Percentiles rank a stretch among this genome's conserved stretches.
Conservation (phyloP, 2,113 vertebrate genomes). For the Nerophis ophidion region DNA sequence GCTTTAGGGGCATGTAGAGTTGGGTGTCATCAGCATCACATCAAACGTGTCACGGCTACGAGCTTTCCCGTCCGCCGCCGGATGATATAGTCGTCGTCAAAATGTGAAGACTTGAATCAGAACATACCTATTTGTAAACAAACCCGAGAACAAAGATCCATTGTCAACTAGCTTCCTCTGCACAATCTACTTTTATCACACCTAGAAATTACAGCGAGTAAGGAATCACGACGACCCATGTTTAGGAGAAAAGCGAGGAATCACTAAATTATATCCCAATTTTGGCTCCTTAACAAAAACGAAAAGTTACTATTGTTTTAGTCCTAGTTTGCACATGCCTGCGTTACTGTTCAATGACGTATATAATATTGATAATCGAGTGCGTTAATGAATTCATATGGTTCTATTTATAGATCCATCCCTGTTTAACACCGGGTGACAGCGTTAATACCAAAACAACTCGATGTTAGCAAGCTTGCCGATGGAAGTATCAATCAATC, state of each 20-base stretch:
- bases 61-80: background rate
- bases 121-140: conserved; percentile 34
- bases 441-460: background rate
- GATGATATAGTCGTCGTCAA: background rate
- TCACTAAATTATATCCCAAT: no score
- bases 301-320: background rate
- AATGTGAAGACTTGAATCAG: conserved; percentile 2
- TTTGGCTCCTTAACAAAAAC: background rate
- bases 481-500: no score
- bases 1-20: no score
- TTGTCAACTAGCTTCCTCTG: conserved; percentile 37
- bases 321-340: background rate
- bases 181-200: background rate
- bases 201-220: background rate
- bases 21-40: no score
- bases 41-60: fast-evolving
- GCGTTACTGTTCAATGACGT: background rate
- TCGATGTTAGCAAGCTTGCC: background rate
- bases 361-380: background rate
- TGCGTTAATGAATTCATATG: background rate
- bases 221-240: background rate
- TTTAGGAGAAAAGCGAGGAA: background rate
- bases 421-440: background rate
- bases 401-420: background rate
- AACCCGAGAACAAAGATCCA: conserved; percentile 63